Evolutionary conservation across 2,113 vertebrate genomes (phyloP).

Genomic region (Condylura cristata): DNA sequence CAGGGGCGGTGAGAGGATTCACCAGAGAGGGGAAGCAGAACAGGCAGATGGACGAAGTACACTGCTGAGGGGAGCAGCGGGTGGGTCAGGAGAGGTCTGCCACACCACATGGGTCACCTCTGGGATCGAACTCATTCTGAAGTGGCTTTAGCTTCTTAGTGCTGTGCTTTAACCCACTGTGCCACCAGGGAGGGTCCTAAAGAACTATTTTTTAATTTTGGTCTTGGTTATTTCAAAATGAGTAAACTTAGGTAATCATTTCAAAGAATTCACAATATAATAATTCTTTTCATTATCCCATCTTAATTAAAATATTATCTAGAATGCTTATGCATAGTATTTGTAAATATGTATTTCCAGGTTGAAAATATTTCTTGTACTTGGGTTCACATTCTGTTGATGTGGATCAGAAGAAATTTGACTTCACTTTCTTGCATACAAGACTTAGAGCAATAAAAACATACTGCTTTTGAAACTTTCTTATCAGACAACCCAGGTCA

Average conservation of each 20-base stretch:
- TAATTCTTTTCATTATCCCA: not conserved
- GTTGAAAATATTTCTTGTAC: constrained; percentile 12
- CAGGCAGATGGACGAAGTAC: too few species aligned
- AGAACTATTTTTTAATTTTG: not conserved
- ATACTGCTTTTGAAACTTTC: constrained; percentile 34
- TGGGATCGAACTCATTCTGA: too few species aligned
- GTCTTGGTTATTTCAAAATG: constrained; percentile 34
- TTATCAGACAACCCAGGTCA: not conserved
- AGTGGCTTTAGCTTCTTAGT: too few species aligned
- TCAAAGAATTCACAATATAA: not conserved
- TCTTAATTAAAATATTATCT: not conserved
- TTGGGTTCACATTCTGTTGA: not conserved
- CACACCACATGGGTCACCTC: too few species aligned
- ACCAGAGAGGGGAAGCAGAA: too few species aligned
- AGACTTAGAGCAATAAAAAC: not conserved
- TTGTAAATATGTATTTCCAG: not conserved
- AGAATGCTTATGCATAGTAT: not conserved
- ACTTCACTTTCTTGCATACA: not conserved
- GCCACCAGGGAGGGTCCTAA: too few species aligned
- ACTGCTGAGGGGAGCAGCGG: too few species aligned
- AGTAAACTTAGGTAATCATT: not conserved
- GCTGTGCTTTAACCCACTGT: too few species aligned
- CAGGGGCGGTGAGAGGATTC: too few species aligned
- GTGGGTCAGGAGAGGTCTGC: too few species aligned
- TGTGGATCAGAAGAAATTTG: not conserved